These are phyloP conservation scores for Calidris pugnax DNA, from an alignment of 2,113 vertebrate genomes.

Conservation along the genomic window DNA sequence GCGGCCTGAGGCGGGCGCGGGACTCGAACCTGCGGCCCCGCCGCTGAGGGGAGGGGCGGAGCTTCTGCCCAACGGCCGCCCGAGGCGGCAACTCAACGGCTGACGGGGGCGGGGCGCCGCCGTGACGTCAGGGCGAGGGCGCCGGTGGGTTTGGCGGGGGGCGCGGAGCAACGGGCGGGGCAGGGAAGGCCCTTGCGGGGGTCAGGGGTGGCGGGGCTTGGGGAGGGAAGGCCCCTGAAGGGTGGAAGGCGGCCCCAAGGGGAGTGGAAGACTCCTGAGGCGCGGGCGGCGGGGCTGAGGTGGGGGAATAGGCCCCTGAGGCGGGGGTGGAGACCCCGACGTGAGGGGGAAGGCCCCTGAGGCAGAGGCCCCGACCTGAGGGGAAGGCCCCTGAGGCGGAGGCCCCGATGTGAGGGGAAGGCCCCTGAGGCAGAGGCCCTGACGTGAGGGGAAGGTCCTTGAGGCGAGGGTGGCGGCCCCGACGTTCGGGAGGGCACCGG, in stretches of 20 bases:
- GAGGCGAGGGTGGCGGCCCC: not conserved
- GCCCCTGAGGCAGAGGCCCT: not conserved
- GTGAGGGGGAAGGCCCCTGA: not conserved
- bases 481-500: too few species aligned
- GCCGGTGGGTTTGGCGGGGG: not conserved
- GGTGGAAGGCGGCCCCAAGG: not conserved
- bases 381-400: not conserved
- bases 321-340: too few species aligned
- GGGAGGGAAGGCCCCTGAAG: too few species aligned
- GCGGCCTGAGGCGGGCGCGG: rapidly evolving
- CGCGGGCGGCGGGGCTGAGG: not conserved
- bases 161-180: not conserved
- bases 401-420: rapidly evolving
- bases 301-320: too few species aligned
- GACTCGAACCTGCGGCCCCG: rapidly evolving
- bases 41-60: not conserved
- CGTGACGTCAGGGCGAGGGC: not conserved
- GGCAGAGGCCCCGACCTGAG: too few species aligned
- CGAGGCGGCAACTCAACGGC: not conserved
- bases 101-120: not conserved
- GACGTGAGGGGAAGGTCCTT: not conserved
- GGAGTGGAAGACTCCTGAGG: not conserved
- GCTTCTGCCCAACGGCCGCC: not conserved
- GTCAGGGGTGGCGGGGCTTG: not conserved
- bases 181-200: not conserved